Evolutionary conservation across 2,113 vertebrate species (phyloP).

Genomic region (Camarhynchus parvulus): DNA sequence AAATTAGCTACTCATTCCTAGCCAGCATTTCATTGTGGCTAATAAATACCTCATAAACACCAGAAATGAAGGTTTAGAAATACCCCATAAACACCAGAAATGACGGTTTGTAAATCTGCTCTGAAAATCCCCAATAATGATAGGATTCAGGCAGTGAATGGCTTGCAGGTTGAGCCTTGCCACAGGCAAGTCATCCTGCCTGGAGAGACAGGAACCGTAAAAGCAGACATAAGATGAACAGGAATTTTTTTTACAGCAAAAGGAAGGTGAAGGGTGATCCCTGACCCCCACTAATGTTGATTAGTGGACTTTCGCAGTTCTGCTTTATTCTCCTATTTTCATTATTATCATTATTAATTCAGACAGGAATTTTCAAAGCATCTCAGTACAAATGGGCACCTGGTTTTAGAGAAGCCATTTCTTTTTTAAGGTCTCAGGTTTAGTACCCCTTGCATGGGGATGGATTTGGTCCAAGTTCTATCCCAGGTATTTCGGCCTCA

Average conservation of each 20-base stretch:
- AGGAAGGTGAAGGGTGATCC: not conserved
- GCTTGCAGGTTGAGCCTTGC: not conserved
- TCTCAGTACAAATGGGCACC: not conserved
- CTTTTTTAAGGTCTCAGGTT: not conserved
- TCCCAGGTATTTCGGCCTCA: fast-evolving
- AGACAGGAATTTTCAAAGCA: not conserved
- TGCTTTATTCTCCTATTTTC: not conserved
- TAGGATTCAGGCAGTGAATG: not conserved
- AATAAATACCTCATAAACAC: constrained; percentile 2
- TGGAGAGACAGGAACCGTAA: fast-evolving
- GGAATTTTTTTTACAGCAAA: not conserved
- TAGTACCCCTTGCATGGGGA: not conserved
- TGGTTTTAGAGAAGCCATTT: not conserved
- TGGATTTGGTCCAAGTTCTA: not conserved
- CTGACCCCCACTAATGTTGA: not conserved
- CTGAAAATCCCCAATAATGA: not conserved
- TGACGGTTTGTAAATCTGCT: not conserved
- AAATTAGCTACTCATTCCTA: not conserved
- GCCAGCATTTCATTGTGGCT: not conserved
- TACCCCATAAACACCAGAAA: not conserved
- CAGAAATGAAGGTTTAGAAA: not conserved
- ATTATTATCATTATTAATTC: not conserved
- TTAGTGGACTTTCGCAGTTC: not conserved
- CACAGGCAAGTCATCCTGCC: not conserved
- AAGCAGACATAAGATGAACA: not conserved